These are phyloP conservation scores for Branchipolynoe longqiensis DNA, from an alignment of 2,888 invertebrate species.

Conservation along the genomic window DNA sequence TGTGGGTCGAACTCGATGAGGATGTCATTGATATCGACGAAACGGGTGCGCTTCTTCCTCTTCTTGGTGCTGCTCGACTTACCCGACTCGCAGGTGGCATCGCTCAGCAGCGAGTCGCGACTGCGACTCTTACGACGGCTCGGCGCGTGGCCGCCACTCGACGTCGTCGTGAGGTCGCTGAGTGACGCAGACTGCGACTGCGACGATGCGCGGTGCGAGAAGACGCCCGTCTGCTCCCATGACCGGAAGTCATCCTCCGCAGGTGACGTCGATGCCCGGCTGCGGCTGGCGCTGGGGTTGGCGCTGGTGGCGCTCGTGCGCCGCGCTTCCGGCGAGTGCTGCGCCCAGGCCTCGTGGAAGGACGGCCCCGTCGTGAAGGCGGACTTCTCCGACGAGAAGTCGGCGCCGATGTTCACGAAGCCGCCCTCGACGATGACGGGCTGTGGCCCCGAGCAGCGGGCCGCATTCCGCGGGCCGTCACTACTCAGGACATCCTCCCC, in stretches of 20 bases:
- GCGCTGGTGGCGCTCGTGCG: no score
- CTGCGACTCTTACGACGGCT: constrained; percentile 44
- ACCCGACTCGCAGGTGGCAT: constrained; percentile 11
- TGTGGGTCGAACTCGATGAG: constrained; percentile 63
- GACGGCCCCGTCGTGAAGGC: background rate
- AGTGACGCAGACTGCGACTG: background rate
- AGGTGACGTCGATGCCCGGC: background rate
- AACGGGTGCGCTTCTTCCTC: constrained; percentile 52
- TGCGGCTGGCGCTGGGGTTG: background rate
- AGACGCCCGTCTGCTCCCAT: constrained; percentile 24
- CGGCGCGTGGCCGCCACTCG: constrained; percentile 3
- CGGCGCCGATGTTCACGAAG: constrained; percentile 39
- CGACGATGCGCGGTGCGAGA: constrained; percentile 12
- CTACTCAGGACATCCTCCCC: background rate
- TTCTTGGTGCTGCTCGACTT: background rate
- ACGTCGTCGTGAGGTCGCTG: background rate
- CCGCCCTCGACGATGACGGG: constrained; percentile 42
- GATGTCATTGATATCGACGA: constrained; percentile 64
- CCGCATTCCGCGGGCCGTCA: background rate
- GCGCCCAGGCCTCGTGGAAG: background rate
- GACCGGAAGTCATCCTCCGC: constrained; percentile 7
- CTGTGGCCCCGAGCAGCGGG: constrained; percentile 19
- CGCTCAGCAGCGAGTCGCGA: constrained; percentile 50
- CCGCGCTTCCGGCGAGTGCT: background rate
- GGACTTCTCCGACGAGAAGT: background rate